Evolutionary conservation across 2,888 invertebrate genomes (phyloP), one percentile per base, ranked within the genome.

Genomic region (Agrilus cyanescens): DNA sequence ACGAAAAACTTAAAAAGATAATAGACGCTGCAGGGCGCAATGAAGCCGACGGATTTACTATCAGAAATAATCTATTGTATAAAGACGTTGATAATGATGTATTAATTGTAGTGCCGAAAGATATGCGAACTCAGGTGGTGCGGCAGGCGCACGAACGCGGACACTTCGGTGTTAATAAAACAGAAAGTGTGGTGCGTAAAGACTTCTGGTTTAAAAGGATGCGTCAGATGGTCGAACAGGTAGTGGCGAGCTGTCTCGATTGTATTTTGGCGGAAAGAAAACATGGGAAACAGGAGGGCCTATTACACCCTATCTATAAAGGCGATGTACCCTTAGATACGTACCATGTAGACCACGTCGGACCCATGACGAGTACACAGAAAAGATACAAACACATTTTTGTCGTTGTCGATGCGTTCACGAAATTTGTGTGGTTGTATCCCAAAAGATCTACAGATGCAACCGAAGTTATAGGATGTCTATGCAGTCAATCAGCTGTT

Each of bases 61-160:
- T 18, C 3, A 40, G 38, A 12, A 39, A 38, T n/a, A 33, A 33
- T 30, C 8, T 43, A 5, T 20, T 43, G 32, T 39, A 32, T 12
- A 31, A 38, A 38, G 14, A 31, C 6, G 12, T 31, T 10, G 32
- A 33, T 5, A 32, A 38, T 14, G 32, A 12, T n/a, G 16, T 32
- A 4, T 14, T 18, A 4, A 41, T 62, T 5, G 58, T 61, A 0
- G 50, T 61, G 12, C 60, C 62, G 1, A 51, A 47, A 4, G 16
- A n/a, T 4, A 55, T 63, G 57, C 51, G 56, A 32, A 43, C 41
- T 4, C 55, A 59, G 37, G 50, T 61, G 2, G 59, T 62, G 3
- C 42, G 47, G 13, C 50, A 45, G 5, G 49, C 45, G 1, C 58
- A 60, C 38, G 52, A 50, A 14, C 46, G 50, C 20, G 57, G 57